Base-by-base conservation (phyloP, 2,113 vertebrate species). In the Actinemys pallida region DNA sequence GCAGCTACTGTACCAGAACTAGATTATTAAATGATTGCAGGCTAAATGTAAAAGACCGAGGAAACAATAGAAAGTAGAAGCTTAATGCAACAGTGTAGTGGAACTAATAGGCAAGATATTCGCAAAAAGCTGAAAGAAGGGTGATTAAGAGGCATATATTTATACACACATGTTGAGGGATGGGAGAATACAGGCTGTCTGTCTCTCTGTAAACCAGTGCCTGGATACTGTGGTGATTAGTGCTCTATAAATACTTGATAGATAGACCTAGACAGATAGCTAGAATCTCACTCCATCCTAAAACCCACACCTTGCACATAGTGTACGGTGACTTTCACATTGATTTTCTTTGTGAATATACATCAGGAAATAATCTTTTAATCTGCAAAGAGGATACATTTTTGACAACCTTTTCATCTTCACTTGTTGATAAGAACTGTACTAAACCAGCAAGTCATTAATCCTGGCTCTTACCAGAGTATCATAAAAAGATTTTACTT, bases 391-490 rank as follows among this genome's bases (percentile, higher is more conserved):
- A 91, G 49, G 86, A 86, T 20, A 89, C 1, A 47, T 59, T 86
- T 96, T 92, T 96, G 78, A 80, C 52, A 87, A 10, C n/a, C 8
- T 78, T 96, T 96, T 90, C 84, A 57, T 91, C 76, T 95, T 94
- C 31, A 76, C 5, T 80, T 89, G n/a, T 87, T 96, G 31, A 11
- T 81, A 90, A 97, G n/a, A 89, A 14, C 84, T 88, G 35, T 50
- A 56, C 86, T 87, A 89, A 97, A 87, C 20, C 16, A 93, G 20
- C 5, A 39, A 97, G 83, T 84, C 62, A 79, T 97, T 94, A 91
- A 94, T 93, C 57, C 45, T 3, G 1, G 49, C 39, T 96, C 84
- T 86, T 82, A 31, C 25, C 83, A n/a, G 52, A 81, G 42, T 72
- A 42, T 92, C 90, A 53, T 81, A 89, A 95, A 93, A 65, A 84